Evolutionary conservation across 2,888 invertebrate species (phyloP), one percentile per base, ranked within the genome.

Genomic region (Cheilosia urbana): DNA sequence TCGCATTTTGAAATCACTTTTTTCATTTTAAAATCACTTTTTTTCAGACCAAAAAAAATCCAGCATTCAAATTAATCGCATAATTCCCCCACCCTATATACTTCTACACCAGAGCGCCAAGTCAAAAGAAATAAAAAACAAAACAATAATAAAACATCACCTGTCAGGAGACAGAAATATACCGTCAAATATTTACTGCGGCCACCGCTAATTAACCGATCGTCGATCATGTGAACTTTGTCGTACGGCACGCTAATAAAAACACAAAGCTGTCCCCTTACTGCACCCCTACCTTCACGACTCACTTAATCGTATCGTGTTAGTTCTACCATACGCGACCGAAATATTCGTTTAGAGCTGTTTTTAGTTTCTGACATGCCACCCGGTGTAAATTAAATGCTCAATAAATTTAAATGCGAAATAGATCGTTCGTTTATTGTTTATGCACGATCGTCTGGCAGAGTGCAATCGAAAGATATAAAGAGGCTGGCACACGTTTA

Each of bases 211-310:
- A 78, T 78, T 78, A 78, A 45, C 53, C 7, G 78, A 57, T 71
- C 78, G 69, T 69, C 78, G 78, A 78, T 78, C 78, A 78, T 78
- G 78, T 76, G 76, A 68, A 68, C 60, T 47, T 62, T 76, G 66
- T 76, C 58, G 58, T 76, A 68, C 40, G 78, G 78, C 69, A 62
- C 21, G 62, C 78, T 71, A 69, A 78, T 78, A 55, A 49, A 21
- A 71, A 55, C 34, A 62, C 47, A 45, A 45, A 45, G 19, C 5
- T 17, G 21, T 11, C 42, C 19, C 42, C 7, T 37, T 30, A 1
- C 49, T 40, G 0, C 40, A 5, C 45, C n/a, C 30, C 30, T 27
- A 9, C 30, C 30, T 2, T 30, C 9, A 9, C 53, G 53, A 55
- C 5, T 30, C 13, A 24, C 37, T 45, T 34, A 30, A 30, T 37